phyloP scores from a whole-genome alignment of 2,797 vertebrate genomes.

The Leucoraja ocellata region DNA sequence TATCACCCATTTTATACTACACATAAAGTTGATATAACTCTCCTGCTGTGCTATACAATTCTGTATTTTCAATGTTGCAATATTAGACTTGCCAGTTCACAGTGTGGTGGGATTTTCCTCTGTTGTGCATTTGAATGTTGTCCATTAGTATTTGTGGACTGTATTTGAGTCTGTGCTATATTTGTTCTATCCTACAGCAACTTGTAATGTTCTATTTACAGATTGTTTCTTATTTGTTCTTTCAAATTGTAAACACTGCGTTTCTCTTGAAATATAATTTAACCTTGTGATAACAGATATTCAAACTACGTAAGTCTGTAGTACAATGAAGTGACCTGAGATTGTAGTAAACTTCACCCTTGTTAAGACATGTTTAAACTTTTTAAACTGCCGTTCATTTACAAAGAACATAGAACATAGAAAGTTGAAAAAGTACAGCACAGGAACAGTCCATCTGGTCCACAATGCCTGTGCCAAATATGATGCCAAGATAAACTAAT shows the following conservation, averaged over 20 bases:
- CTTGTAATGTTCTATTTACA: not conserved
- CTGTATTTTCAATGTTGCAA: not conserved
- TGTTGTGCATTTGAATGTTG: not conserved
- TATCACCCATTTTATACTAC: not conserved
- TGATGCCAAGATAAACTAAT: too few species aligned
- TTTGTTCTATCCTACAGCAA: not conserved
- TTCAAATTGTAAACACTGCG: not conserved
- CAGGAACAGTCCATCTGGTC: too few species aligned
- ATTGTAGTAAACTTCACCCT: not conserved
- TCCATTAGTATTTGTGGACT: conserved; percentile 10
- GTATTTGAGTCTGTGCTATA: not conserved
- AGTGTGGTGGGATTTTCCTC: not conserved
- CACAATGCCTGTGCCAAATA: too few species aligned
- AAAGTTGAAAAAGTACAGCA: too few species aligned
- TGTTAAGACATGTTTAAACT: not conserved
- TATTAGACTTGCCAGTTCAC: not conserved
- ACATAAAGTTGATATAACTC: not conserved
- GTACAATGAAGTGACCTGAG: not conserved
- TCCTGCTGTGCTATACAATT: not conserved
- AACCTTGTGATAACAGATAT: not conserved
- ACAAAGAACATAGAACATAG: too few species aligned
- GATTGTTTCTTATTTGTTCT: not conserved
- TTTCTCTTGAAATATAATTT: not conserved
- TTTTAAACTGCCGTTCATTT: not conserved
- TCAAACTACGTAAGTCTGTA: not conserved